phyloP scores from a whole-genome alignment of 2,888 invertebrate genomes.

The Hedychridium roseum region DNA sequence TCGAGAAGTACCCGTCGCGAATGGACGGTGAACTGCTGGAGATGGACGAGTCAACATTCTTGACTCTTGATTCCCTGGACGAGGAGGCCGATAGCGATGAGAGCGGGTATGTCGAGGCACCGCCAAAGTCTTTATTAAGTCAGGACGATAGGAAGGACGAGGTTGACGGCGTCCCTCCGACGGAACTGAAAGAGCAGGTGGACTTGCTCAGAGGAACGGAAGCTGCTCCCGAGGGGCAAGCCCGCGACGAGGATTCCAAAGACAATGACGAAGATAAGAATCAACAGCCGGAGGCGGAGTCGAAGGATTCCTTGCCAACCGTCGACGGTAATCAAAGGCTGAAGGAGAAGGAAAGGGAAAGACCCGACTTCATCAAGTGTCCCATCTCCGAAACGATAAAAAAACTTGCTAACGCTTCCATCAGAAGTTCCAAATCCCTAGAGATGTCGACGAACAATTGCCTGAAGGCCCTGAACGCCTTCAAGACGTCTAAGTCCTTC shows the following conservation, averaged over 20 bases:
- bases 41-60: slow-evolving; percentile 48
- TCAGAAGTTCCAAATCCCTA: slow-evolving; percentile 53
- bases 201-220: background rate
- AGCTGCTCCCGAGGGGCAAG: no score
- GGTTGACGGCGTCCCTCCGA: slow-evolving; percentile 1
- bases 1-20: slow-evolving; percentile 42
- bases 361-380: slow-evolving; percentile 54
- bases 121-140: slow-evolving; percentile 49
- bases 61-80: slow-evolving; percentile 65
- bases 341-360: slow-evolving; percentile 43
- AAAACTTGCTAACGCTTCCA: slow-evolving; percentile 57
- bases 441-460: slow-evolving; percentile 52
- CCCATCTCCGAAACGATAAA: slow-evolving; percentile 61
- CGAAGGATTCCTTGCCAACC: slow-evolving; percentile 17
- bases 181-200: slow-evolving; percentile 13
- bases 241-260: slow-evolving; percentile 23
- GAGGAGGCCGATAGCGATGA: slow-evolving; percentile 86
- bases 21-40: slow-evolving; percentile 35
- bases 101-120: slow-evolving; percentile 85
- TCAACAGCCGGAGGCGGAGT: slow-evolving; percentile 9
- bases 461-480: slow-evolving; percentile 46
- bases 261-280: slow-evolving; percentile 6
- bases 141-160: slow-evolving; percentile 34
- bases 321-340: slow-evolving; percentile 28
- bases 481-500: slow-evolving; percentile 48